These are phyloP conservation scores for Cheiracanthium punctorium DNA, from an alignment of 2,888 invertebrate genomes.

Conservation along the genomic window DNA sequence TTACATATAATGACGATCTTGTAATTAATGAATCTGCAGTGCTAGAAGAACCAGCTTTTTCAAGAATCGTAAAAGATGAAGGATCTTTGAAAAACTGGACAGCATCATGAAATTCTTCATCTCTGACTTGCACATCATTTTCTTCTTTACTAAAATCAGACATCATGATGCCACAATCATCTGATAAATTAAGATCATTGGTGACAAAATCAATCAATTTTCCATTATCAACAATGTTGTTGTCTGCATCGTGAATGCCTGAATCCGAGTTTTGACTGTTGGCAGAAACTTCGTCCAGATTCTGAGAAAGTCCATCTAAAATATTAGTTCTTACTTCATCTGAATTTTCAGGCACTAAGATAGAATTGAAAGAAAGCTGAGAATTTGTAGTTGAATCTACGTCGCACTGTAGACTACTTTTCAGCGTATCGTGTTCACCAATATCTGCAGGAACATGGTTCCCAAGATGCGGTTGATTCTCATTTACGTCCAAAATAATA, in stretches of 20 bases:
- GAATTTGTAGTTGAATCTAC: too few relatives aligned
- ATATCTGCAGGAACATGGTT: too few relatives aligned
- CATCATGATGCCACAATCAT: background rate
- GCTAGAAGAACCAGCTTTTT: conserved; percentile 41
- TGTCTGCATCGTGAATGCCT: background rate
- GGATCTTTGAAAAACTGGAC: conserved; percentile 64
- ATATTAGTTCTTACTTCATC: background rate
- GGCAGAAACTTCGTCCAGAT: background rate
- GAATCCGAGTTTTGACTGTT: background rate
- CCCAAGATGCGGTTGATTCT: background rate
- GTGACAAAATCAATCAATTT: background rate
- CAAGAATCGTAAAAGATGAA: conserved; percentile 37
- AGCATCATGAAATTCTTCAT: conserved; percentile 57
- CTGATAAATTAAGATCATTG: background rate
- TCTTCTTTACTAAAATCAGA: conserved; percentile 2
- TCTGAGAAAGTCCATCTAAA: background rate
- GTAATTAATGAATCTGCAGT: conserved; percentile 8
- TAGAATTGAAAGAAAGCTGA: background rate
- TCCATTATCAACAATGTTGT: background rate
- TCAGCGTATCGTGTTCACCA: too few relatives aligned
- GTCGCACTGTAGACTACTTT: too few relatives aligned
- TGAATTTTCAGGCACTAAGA: background rate
- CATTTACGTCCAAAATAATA: background rate
- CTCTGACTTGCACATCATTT: background rate
- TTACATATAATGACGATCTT: conserved; percentile 44